Percentiles rank a stretch among this genome's conserved stretches.
These are phyloP conservation scores for Torymus texanus DNA, from an alignment of 2,888 invertebrate genomes.

Conservation along the genomic window DNA sequence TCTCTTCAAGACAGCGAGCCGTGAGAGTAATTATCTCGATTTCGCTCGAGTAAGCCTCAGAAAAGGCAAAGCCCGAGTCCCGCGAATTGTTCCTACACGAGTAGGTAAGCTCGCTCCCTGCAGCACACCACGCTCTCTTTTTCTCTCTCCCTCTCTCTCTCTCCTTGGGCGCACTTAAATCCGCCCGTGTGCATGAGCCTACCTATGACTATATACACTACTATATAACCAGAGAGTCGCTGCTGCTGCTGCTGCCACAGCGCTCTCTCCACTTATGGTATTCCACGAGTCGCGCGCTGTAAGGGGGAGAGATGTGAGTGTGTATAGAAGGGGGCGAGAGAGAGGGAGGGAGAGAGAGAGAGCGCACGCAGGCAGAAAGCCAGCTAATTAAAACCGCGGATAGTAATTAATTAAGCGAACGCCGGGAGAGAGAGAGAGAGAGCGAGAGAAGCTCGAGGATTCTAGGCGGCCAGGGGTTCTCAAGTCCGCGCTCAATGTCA, in stretches of 20 bases:
- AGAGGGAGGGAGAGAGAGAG: neutral
- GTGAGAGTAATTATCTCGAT: conserved; percentile 33
- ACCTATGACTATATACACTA: neutral
- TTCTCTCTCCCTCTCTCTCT: too few species aligned
- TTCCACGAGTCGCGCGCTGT: conserved; percentile 14
- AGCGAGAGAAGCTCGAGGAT: conserved; percentile 53
- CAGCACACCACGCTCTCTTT: too few species aligned
- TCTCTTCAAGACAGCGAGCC: neutral
- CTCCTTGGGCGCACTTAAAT: neutral
- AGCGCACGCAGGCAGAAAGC: conserved; percentile 41
- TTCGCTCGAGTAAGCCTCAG: conserved; percentile 5
- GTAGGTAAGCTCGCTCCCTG: too few species aligned
- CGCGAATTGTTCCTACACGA: conserved; percentile 13
- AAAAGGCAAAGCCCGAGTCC: conserved; percentile 17
- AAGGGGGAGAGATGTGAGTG: conserved; percentile 20
- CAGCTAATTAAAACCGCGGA: conserved; percentile 75
- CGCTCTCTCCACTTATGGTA: conserved; percentile 15
- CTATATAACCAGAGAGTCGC: neutral
- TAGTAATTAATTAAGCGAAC: conserved; percentile 75
- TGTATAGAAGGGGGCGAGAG: neutral
- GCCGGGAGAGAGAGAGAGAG: conserved; percentile 57
- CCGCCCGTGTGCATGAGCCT: neutral
- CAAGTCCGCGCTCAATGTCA: conserved; percentile 59
- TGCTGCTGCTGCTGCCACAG: too few species aligned
- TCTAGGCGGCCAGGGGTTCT: conserved; percentile 71